A percentile compares a stretch with the other conserved stretches of the same genome.
Conservation (phyloP, 1,140 invertebrate genomes). For the Rhyacophila brunnea region DNA sequence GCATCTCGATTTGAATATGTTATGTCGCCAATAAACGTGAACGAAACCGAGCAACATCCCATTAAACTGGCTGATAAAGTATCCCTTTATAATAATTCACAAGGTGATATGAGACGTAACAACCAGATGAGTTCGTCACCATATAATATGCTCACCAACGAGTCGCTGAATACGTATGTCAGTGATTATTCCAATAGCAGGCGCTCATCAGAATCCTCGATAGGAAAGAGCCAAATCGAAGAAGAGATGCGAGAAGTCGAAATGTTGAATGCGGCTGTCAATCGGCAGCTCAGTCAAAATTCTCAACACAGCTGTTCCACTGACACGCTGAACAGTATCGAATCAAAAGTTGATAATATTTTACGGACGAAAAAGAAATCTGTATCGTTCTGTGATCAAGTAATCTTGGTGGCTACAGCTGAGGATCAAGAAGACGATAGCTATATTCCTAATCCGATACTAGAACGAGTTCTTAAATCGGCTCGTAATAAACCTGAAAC, state of each 20-base stretch:
- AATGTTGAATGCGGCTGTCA: slow-evolving; percentile 53
- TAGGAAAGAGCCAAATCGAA: slow-evolving; percentile 49
- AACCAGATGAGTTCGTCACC: neutral
- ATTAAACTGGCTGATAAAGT: slow-evolving; percentile 1
- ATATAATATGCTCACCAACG: slow-evolving; percentile 3
- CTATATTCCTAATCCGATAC: slow-evolving; percentile 87
- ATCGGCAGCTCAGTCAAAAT: slow-evolving; percentile 45
- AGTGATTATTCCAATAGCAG: slow-evolving; percentile 29
- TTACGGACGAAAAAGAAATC: slow-evolving; percentile 83
- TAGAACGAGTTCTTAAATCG: slow-evolving; percentile 80
- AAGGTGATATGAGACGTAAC: neutral
- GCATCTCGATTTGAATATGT: slow-evolving; percentile 80
- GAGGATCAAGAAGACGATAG: slow-evolving; percentile 88
- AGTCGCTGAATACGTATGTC: slow-evolving; percentile 20
- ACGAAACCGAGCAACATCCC: slow-evolving; percentile 30
- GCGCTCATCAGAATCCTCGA: slow-evolving; percentile 48
- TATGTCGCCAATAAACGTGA: slow-evolving; percentile 38
- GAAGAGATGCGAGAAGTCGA: slow-evolving; percentile 57
- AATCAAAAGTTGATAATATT: slow-evolving; percentile 35
- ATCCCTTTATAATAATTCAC: neutral
- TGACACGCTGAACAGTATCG: slow-evolving; percentile 32
- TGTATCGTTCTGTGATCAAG: slow-evolving; percentile 91
- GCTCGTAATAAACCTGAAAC: slow-evolving; percentile 73
- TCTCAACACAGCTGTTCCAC: slow-evolving; percentile 25
- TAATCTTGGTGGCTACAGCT: slow-evolving; percentile 86